Evolutionary conservation across 2,888 invertebrate genomes (phyloP), one percentile per base, ranked within the genome.

Genomic region (Cantharis nigra): DNA sequence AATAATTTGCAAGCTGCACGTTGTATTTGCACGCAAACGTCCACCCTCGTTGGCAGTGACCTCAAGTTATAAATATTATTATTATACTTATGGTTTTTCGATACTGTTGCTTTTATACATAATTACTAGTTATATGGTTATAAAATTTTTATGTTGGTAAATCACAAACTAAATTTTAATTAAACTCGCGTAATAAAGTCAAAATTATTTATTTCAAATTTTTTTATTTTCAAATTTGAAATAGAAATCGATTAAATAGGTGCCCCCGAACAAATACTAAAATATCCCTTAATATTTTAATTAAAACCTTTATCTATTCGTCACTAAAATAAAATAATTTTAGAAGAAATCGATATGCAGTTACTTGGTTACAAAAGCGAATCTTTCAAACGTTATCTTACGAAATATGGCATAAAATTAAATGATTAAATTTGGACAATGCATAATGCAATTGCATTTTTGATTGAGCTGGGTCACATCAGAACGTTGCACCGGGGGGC

Each of bases 401-500:
- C 67, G 78, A 75, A 75, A 75, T 65, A 69, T 20, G 11, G 28
- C 63, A 63, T 69, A 14, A 74, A 71, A 78, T 73, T 75, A 70
- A 67, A 49, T 28, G 63, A 75, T 76, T 72, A 75, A 78, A 75
- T 78, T 78, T 71, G 75, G 78, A 71, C 74, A 77, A 72, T 76
- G 74, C 77, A 79, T 76, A 73, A 72, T 75, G 77, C 79, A 77
- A 71, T 77, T 77, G 77, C 71, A 79, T 65, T 70, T 70, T 28
- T 30, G 18, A 73, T 71, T 77, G 78, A 71, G 78, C 71, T 78
- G 78, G 78, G 79, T 80, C 79, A 80, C 28, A 64, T 62, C 49
- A 79, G 79, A 79, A 71, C 80, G 79, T 80, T 80, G 80, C 80
- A 80, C 80, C 74, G 78, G 78, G 79, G 77, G 82, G 78, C 78